A percentile compares a stretch with the other conserved stretches of the same genome.
Conservation (phyloP, 2,797 vertebrate species). For the Mionectes olivaceus region DNA sequence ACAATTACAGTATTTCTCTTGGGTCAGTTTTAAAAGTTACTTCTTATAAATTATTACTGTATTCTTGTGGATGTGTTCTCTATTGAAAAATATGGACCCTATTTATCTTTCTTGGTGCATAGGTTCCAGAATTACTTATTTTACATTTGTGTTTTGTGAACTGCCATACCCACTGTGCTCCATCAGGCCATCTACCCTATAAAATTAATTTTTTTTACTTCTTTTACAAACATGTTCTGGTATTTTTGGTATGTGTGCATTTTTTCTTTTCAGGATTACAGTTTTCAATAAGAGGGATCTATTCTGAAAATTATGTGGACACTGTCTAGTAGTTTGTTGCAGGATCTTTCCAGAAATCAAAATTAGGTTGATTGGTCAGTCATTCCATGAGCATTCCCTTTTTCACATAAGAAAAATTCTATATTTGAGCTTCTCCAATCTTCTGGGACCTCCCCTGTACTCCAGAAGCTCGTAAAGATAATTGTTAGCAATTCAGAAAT, state of each 20-base stretch:
- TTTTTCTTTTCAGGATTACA: background rate
- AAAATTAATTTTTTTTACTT: background rate
- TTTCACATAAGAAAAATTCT: background rate
- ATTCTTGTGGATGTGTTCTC: background rate
- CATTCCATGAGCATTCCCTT: background rate
- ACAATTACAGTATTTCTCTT: background rate
- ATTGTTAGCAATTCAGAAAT: conserved; percentile 16
- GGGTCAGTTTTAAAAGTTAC: background rate
- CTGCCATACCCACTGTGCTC: background rate
- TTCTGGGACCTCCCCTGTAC: background rate
- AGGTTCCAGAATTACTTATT: background rate
- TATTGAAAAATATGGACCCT: background rate
- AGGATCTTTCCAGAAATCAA: background rate
- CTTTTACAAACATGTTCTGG: background rate
- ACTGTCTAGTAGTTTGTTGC: background rate
- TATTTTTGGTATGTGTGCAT: background rate
- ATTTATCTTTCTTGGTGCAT: background rate
- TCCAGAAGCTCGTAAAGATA: conserved; percentile 23
- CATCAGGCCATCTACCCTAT: background rate
- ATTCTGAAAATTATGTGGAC: background rate
- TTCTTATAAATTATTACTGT: background rate
- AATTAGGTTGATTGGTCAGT: background rate
- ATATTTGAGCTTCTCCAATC: background rate
- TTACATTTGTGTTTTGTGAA: background rate
- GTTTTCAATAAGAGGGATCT: background rate